Evolutionary conservation across 2,888 invertebrate species (phyloP), one percentile per base, ranked within the genome.

Genomic region (Caenorhabditis sulstoni): DNA sequence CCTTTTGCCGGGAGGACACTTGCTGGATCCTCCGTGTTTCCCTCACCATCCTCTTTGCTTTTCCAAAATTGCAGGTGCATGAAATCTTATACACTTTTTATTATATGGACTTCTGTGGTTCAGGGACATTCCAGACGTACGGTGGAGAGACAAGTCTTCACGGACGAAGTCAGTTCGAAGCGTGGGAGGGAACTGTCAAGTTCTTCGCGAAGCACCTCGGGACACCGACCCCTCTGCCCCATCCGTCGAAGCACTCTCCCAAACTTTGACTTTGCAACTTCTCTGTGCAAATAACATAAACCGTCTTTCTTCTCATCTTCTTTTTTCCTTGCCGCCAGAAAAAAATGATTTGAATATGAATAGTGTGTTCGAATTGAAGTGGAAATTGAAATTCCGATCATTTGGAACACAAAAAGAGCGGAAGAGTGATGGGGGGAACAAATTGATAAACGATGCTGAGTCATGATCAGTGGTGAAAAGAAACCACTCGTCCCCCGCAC

Each of bases 261-360:
- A 79, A 74, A 79, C 68, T 75, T 39, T 79, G 68, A 78, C 49
- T 53, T 67, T 64, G 20, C 29, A 29, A 52, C 50, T 67, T 76
- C 35, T 29, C 47, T 68, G 35, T 62, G 73, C 62, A 68, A 76
- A 67, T 47, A 55, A 20, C 49, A 45, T 65, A 49, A 62, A 73
- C 45, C 62, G 53, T 71, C 52, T 61, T 62, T 39, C 35, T 37
- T 52, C 18, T 35, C 41, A 5, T 35, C 8, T 23, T 20, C 3
- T 29, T 29, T 29, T 29, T 29, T 3, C 29, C 29, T 7, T 5
- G 29, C 29, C 29, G 29, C 29, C 11, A 52, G n/a, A 75, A 75
- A 67, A 75, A 67, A 66, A 23, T 67, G 61, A 75, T 75, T 75
- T 75, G 67, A 73, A 73, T 73, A 73, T 73, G 64, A 73, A 73